These are phyloP conservation scores for Andrena cerasifolii DNA, from an alignment of 1,140 invertebrate species.

Conservation along the genomic window DNA sequence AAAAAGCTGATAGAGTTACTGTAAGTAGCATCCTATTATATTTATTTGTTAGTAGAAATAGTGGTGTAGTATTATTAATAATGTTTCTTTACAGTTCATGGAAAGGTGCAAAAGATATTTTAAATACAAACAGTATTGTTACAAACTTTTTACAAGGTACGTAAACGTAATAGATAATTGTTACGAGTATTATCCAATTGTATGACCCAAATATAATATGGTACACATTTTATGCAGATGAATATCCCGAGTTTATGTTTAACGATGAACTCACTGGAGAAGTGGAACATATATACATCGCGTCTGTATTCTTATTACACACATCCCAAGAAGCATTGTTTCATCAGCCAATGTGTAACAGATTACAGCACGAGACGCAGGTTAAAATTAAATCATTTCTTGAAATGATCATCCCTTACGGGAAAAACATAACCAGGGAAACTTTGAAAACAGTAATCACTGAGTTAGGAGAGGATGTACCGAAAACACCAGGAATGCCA, in stretches of 20 bases:
- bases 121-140: conserved; percentile 30
- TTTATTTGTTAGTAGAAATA: neutral
- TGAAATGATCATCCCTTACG: conserved; percentile 72
- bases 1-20: conserved; percentile 60
- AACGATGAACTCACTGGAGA: conserved; percentile 32
- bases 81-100: conserved; percentile 40
- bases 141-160: conserved; percentile 27
- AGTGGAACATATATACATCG: conserved; percentile 64
- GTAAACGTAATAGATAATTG: neutral
- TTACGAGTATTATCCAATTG: neutral
- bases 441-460: conserved; percentile 65
- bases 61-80: neutral
- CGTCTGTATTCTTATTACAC: conserved; percentile 73
- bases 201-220: neutral
- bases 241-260: conserved; percentile 76
- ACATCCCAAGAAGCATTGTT: conserved; percentile 73
- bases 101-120: conserved; percentile 19
- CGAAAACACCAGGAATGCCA: conserved; percentile 60
- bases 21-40: conserved; percentile 48
- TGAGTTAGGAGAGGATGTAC: conserved; percentile 47
- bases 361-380: conserved; percentile 73
- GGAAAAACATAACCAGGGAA: conserved; percentile 72
- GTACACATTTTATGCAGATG: conserved; percentile 58
- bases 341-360: conserved; percentile 75
- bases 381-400: conserved; percentile 78